phyloP scores from a whole-genome alignment of 2,888 invertebrate genomes.

The Acrobasis suavella region DNA sequence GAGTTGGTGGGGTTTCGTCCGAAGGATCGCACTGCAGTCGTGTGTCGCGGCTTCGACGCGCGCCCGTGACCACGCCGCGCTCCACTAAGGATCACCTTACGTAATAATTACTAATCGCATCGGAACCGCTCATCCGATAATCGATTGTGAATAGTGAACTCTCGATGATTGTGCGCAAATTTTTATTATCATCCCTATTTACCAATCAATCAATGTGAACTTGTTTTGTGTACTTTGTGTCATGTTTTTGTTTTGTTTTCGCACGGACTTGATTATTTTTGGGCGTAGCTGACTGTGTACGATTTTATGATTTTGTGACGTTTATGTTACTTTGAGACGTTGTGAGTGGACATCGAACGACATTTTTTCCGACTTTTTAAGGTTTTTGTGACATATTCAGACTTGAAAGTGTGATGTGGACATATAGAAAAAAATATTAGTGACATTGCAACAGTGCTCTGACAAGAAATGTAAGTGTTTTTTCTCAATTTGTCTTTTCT shows the following conservation, averaged over 20 bases:
- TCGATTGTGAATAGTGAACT: constrained; percentile 76
- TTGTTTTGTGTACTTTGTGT: constrained; percentile 64
- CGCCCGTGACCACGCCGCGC: constrained; percentile 66
- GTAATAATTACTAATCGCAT: constrained; percentile 74
- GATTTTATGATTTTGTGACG: constrained; percentile 51
- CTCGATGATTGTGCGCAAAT: constrained; percentile 52
- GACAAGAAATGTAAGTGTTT: constrained; percentile 56
- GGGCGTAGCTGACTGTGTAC: constrained; percentile 68
- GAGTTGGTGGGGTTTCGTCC: constrained; percentile 84
- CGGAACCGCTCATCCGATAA: constrained; percentile 67
- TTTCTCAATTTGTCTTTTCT: constrained; percentile 29
- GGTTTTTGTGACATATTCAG: constrained; percentile 54
- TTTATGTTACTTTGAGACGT: constrained; percentile 43
- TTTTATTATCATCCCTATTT: constrained; percentile 50
- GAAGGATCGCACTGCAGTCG: constrained; percentile 84
- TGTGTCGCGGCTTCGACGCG: constrained; percentile 74
- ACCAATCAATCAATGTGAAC: constrained; percentile 51
- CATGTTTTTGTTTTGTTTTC: constrained; percentile 72
- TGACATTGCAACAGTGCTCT: constrained; percentile 47
- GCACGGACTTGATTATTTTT: constrained; percentile 63
- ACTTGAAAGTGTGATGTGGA: constrained; percentile 58
- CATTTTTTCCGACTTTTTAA: constrained; percentile 44
- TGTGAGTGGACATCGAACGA: constrained; percentile 53
- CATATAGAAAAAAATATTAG: constrained; percentile 46
- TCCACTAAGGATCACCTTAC: constrained; percentile 64